These are phyloP conservation scores for Philonicus albiceps DNA, from an alignment of 2,888 invertebrate species.

Conservation along the genomic window DNA sequence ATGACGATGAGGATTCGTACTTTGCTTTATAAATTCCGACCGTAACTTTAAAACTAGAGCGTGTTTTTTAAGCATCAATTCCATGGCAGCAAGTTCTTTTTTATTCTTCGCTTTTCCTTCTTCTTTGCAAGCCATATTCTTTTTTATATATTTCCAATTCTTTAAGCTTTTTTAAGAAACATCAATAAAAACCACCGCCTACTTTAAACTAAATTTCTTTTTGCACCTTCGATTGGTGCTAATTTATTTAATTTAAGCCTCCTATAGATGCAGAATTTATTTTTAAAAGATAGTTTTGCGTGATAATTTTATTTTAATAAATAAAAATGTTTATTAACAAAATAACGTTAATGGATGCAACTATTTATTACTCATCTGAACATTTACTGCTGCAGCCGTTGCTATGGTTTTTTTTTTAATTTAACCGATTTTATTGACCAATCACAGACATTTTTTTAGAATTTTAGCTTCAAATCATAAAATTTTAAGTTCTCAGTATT, in stretches of 20 bases:
- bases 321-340: too few species aligned
- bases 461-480: too few species aligned
- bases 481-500: too few species aligned
- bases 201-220: not conserved
- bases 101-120: not conserved
- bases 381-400: too few species aligned
- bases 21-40: slow-evolving; percentile 74
- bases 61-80: slow-evolving; percentile 49
- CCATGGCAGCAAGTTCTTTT: not conserved
- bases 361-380: too few species aligned
- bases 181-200: not conserved
- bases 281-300: not conserved
- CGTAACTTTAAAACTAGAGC: slow-evolving; percentile 62
- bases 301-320: not conserved
- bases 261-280: too few species aligned
- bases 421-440: too few species aligned
- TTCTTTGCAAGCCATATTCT: not conserved
- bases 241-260: not conserved
- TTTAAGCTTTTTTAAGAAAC: not conserved
- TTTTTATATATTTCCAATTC: not conserved
- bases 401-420: too few species aligned
- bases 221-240: not conserved
- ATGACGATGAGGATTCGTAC: slow-evolving; percentile 76
- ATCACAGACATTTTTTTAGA: too few species aligned
- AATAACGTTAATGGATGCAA: too few species aligned